A percentile compares a stretch with the other conserved stretches of the same genome.
Evolutionary conservation across 2,888 invertebrate genomes (phyloP).

Genomic region (Drosophila gaucha): DNA sequence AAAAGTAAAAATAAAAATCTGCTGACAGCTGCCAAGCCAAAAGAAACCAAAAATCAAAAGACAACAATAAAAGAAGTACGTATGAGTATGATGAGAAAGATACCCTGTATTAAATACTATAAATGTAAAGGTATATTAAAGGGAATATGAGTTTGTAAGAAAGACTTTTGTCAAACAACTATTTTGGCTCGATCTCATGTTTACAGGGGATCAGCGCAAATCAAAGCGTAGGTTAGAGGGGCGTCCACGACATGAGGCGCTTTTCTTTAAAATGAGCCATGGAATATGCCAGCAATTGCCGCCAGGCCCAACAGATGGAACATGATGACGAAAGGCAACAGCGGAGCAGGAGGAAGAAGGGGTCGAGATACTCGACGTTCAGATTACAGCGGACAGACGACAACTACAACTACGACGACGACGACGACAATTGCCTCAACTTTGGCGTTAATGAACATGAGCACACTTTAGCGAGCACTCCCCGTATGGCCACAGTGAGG

Average conservation of each 20-base stretch:
- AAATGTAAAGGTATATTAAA: no score
- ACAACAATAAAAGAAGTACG: slow-evolving; percentile 14
- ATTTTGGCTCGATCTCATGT: not conserved
- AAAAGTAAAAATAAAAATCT: slow-evolving; percentile 41
- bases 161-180: no score
- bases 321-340: not conserved
- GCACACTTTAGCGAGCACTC: slow-evolving; percentile 73
- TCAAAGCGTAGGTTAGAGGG: slow-evolving; percentile 22
- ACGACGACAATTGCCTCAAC: slow-evolving; percentile 75
- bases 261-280: slow-evolving; percentile 58
- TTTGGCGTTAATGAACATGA: slow-evolving; percentile 81
- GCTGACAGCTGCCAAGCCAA: slow-evolving; percentile 73
- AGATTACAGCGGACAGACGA: slow-evolving; percentile 66
- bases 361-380: slow-evolving; percentile 45
- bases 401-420: slow-evolving; percentile 34
- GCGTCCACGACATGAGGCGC: slow-evolving; percentile 12
- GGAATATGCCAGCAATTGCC: slow-evolving; percentile 68
- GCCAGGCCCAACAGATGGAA: slow-evolving; percentile 22
- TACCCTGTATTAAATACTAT: slow-evolving; percentile 9
- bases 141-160: not conserved
- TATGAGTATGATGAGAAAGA: slow-evolving; percentile 15
- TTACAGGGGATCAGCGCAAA: slow-evolving; percentile 25
- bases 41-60: slow-evolving; percentile 53
- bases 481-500: slow-evolving; percentile 42
- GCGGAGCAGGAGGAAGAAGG: not conserved